Evolutionary conservation across 2,113 vertebrate species (phyloP).

Genomic region (Alligator sinensis): DNA sequence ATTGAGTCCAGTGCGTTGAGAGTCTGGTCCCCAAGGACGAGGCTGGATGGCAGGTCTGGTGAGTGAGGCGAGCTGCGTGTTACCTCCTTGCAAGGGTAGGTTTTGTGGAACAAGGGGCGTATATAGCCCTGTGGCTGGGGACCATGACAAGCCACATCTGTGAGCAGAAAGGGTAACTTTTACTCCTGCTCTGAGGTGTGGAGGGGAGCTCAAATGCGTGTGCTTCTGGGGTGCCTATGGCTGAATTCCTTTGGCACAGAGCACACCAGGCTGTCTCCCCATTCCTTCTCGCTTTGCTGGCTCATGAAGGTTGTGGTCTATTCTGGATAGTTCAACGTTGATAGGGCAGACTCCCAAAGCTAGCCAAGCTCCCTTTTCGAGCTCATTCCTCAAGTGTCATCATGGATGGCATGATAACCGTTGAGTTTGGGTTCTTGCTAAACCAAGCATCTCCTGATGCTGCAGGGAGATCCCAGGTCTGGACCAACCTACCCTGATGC

Average conservation of each 20-base stretch:
- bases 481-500: background rate
- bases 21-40: background rate
- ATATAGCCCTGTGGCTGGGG: background rate
- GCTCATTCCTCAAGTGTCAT: background rate
- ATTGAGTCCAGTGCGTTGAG: background rate
- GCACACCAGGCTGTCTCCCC: background rate
- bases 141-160: background rate
- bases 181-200: background rate
- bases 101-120: too few species aligned
- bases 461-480: background rate
- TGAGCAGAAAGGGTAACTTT: background rate
- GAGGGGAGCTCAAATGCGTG: background rate
- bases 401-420: background rate
- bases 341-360: background rate
- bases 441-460: fast-evolving
- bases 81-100: background rate
- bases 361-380: background rate
- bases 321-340: background rate
- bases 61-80: background rate
- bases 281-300: background rate
- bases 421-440: background rate
- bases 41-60: background rate
- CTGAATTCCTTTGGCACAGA: background rate
- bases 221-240: background rate
- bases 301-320: background rate